Conservation (phyloP, 92 coral and sea anemone species). For the Hydrozoanthus gracilis region DNA sequence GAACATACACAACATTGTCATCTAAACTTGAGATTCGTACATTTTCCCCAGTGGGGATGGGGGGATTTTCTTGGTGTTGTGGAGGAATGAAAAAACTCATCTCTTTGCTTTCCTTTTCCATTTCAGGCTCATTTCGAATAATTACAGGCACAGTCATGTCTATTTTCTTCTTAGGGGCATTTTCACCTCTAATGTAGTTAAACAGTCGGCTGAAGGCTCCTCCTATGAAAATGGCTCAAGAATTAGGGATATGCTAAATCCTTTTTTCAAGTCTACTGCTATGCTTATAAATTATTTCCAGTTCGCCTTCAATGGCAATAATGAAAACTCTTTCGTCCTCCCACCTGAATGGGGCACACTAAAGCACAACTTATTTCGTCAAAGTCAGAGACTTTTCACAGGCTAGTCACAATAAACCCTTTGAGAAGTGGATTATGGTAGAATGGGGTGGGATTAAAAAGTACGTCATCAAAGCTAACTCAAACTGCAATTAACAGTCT, state of each 20-base stretch:
- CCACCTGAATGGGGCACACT: too few species aligned
- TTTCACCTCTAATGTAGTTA: constrained; percentile 33
- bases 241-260: background rate
- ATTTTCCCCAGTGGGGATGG: constrained; percentile 37
- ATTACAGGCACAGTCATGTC: constrained; percentile 46
- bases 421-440: too few species aligned
- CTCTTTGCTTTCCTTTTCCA: background rate
- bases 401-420: too few species aligned
- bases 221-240: background rate
- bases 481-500: too few species aligned
- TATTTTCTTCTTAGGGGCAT: constrained; percentile 26
- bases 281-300: too few species aligned
- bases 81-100: constrained; percentile 43
- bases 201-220: constrained; percentile 41
- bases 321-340: too few species aligned
- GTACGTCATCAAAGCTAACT: too few species aligned
- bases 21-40: constrained; percentile 19
- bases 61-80: constrained; percentile 21
- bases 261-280: too few species aligned
- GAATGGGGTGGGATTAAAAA: too few species aligned
- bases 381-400: too few species aligned
- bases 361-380: too few species aligned
- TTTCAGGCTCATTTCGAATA: background rate
- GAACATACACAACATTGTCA: background rate
- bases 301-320: too few species aligned